Percentiles rank a stretch among this genome's conserved stretches.
Evolutionary conservation across 2,113 vertebrate species (phyloP).

Genomic region (Brienomyrus longianalis): DNA sequence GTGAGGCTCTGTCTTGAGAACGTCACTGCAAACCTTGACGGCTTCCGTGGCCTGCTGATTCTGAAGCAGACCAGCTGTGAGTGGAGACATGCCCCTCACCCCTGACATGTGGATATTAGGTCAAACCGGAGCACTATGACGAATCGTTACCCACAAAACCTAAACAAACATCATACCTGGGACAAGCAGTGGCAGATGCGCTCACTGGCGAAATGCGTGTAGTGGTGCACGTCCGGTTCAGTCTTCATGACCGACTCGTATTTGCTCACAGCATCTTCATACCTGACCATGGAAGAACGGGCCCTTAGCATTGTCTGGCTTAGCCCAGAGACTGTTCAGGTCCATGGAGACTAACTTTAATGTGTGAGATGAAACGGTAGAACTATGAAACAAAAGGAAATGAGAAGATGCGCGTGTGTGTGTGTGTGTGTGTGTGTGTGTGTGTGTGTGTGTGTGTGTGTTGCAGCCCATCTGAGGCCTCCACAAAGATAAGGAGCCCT

Average conservation of each 20-base stretch:
- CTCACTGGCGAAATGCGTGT: conserved; percentile 75
- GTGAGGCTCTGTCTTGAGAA: conserved; percentile 69
- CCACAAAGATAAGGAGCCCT: too few relatives aligned
- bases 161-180: conserved; percentile 62
- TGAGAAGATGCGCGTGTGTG: too few relatives aligned
- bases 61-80: conserved; percentile 46
- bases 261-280: conserved; percentile 79
- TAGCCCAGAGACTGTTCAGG: neutral
- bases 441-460: too few relatives aligned
- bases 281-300: conserved; percentile 53
- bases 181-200: conserved; percentile 87
- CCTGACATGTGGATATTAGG: neutral
- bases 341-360: neutral
- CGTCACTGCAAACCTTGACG: conserved; percentile 74
- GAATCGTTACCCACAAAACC: neutral
- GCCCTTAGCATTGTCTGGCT: neutral
- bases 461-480: too few relatives aligned
- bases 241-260: conserved; percentile 83
- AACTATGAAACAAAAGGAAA: neutral
- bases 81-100: neutral
- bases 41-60: conserved; percentile 73
- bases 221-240: conserved; percentile 71
- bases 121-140: neutral
- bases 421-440: too few relatives aligned
- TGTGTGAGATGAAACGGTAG: neutral